Percentiles rank a stretch among this genome's conserved stretches.
Conservation (phyloP, 1,140 invertebrate genomes). For the Coptotermes formosanus region DNA sequence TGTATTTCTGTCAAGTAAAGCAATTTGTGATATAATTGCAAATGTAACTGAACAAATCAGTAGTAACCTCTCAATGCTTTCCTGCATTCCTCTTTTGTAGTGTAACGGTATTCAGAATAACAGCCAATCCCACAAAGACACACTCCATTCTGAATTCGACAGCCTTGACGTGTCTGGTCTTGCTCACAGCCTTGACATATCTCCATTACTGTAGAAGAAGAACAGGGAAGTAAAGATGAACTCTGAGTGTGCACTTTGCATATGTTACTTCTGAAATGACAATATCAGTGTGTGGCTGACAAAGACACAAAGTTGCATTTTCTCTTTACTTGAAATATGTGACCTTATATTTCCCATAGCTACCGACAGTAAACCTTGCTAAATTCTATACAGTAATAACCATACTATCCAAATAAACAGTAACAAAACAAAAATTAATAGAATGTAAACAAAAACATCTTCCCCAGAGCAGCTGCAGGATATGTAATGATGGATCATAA, state of each 20-base stretch:
- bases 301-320: too few relatives aligned
- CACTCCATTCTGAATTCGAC: conserved; percentile 40
- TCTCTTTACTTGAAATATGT: too few relatives aligned
- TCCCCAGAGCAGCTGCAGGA: too few relatives aligned
- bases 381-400: too few relatives aligned
- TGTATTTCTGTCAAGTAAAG: not conserved
- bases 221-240: not conserved
- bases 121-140: conserved; percentile 51
- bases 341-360: too few relatives aligned
- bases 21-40: not conserved
- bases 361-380: too few relatives aligned
- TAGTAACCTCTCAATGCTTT: conserved; percentile 50
- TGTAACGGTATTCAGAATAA: conserved; percentile 51
- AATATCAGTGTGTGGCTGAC: too few relatives aligned
- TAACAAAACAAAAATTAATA: too few relatives aligned
- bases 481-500: too few relatives aligned
- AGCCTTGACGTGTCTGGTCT: conserved; percentile 38
- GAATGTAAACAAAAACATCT: too few relatives aligned
- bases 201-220: conserved; percentile 5
- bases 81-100: conserved; percentile 48
- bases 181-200: conserved; percentile 14
- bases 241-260: not conserved
- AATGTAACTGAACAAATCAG: not conserved
- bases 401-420: too few relatives aligned
- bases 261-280: not conserved